Evolutionary conservation across 2,797 vertebrate species (phyloP).

Genomic region (Hybognathus amarus): DNA sequence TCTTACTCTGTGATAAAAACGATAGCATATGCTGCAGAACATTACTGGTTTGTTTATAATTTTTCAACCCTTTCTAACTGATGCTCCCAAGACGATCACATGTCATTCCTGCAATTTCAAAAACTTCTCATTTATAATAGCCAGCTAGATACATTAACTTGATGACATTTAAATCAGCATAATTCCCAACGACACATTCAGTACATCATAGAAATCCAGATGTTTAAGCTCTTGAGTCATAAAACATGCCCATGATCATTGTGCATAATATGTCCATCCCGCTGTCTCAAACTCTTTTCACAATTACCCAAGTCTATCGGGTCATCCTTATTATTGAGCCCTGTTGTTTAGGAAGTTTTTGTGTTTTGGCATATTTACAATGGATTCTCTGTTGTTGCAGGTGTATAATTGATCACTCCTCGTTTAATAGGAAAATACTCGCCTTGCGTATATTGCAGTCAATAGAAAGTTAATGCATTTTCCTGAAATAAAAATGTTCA

Average conservation of each 20-base stretch:
- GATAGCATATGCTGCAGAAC: not conserved
- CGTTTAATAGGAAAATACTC: not conserved
- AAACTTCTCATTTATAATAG: constrained; percentile 21
- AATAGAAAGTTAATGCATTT: constrained; percentile 2
- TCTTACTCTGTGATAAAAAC: not conserved
- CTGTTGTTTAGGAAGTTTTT: not conserved
- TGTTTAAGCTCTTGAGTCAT: not conserved
- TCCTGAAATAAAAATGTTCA: not conserved
- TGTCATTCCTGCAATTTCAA: constrained; percentile 15
- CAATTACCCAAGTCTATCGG: not conserved
- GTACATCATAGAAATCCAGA: not conserved
- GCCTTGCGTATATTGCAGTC: not conserved
- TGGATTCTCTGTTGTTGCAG: not conserved
- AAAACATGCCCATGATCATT: not conserved
- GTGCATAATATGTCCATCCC: not conserved
- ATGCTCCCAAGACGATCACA: constrained; percentile 9
- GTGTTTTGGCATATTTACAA: not conserved
- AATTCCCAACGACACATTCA: not conserved
- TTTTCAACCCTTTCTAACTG: constrained; percentile 6
- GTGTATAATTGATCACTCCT: not conserved
- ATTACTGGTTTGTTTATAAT: constrained; percentile 22
- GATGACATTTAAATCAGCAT: not conserved
- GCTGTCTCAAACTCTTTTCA: not conserved
- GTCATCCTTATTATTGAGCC: constrained; percentile 8
- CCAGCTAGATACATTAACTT: constrained; percentile 3